Evolutionary conservation across 2,113 vertebrate species (phyloP), one percentile per base, ranked within the genome.

Genomic region (Colaptes auratus): DNA sequence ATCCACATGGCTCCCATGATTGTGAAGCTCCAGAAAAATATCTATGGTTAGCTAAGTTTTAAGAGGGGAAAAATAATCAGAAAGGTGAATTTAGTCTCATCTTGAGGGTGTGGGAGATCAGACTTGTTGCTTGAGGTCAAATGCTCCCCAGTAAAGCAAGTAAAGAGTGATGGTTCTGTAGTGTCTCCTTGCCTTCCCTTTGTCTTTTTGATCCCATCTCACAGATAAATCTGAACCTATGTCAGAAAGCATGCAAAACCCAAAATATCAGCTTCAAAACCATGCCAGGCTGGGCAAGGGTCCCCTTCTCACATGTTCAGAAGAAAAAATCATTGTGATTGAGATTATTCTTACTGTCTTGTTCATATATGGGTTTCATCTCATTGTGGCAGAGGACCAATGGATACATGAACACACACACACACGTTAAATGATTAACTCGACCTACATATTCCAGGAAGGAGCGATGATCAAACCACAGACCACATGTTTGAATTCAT

Each of bases 371-470:
- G 18, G 15, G 6, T 39, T 77, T 35, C 39, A 92, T 31, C 4
- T 46, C 50, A 85, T 27, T 46, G 23, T 6, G 20, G 78, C 60
- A 84, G n/a, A 59, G 36, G 77, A 91, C 15, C 10, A 90, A 77
- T 10, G 71, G 63, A 88, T 65, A 86, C 10, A 35, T 63, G 52
- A 88, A 48, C 31, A 35, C 35, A 36, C 56, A 55, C 48, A 50
- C 50, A 24, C 23, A 48, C 25, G 48, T 25, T 86, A 86, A 96
- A 97, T 97, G 14, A 95, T 97, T 97, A 95, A 69, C 85, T 86
- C 81, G 59, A 91, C 86, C 39, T 33, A 74, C 86, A 86, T 92
- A 55, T 48, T 46, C 44, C 24, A 84, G 73, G 87, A 95, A 96
- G 50, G 59, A 91, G 59, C 1, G 3, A 95, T 79, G 80, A 96